Percentiles rank a stretch among this genome's conserved stretches.
phyloP scores from a whole-genome alignment of 2,888 invertebrate species.

The Argyresthia albistria region DNA sequence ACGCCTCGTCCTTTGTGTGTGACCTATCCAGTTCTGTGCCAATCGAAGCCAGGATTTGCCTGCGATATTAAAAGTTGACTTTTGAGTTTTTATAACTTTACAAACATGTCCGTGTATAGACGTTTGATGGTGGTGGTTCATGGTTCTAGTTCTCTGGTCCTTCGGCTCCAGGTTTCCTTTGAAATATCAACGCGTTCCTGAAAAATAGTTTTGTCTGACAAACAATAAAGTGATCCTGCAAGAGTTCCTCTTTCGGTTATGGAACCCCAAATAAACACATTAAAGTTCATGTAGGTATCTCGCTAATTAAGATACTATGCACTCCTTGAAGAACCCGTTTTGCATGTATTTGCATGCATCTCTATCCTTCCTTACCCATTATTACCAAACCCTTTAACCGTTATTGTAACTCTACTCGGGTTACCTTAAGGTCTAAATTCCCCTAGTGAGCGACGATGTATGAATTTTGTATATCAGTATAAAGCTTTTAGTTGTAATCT shows the following conservation, averaged over 20 bases:
- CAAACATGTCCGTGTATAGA: too few species aligned
- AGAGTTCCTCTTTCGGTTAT: not conserved
- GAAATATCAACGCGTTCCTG: too few species aligned
- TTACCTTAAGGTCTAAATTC: not conserved
- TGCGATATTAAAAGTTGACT: too few species aligned
- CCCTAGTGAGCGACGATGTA: not conserved
- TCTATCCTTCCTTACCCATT: not conserved
- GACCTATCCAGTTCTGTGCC: too few species aligned
- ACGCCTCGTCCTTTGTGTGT: too few species aligned
- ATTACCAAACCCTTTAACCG: not conserved
- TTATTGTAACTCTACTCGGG: not conserved
- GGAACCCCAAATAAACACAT: not conserved
- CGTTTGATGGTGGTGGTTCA: too few species aligned
- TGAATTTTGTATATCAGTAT: not conserved
- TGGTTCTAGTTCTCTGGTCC: too few species aligned
- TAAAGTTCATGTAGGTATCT: conserved; percentile 16
- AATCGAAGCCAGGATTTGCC: too few species aligned
- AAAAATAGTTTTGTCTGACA: too few species aligned
- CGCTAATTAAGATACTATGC: conserved; percentile 36
- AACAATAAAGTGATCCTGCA: not conserved
- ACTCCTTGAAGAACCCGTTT: conserved; percentile 23
- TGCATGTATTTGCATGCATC: conserved; percentile 25
- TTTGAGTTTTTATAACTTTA: too few species aligned
- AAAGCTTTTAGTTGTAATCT: conserved; percentile 4
- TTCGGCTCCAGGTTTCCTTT: too few species aligned